Conservation (phyloP, 2,113 vertebrate species). For the Antechinus stuartii region DNA sequence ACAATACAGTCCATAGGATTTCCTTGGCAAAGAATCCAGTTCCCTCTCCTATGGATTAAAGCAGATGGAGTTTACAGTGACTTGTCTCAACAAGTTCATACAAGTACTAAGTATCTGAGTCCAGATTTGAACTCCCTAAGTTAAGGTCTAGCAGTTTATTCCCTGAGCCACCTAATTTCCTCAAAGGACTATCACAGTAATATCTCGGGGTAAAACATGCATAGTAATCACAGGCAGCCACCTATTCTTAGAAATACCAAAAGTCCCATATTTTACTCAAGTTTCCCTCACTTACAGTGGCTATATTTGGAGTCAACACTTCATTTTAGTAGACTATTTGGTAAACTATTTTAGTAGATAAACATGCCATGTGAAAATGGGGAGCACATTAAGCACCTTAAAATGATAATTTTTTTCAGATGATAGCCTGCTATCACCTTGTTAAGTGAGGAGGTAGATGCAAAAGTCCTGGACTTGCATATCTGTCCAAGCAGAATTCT, state of each 20-base stretch:
- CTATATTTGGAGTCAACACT: background rate
- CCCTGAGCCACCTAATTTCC: too few species aligned
- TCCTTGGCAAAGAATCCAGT: too few species aligned
- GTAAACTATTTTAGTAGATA: background rate
- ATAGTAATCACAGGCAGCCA: too few species aligned
- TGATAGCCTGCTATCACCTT: background rate
- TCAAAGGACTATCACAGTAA: background rate
- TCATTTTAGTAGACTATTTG: too few species aligned
- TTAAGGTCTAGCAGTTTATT: too few species aligned
- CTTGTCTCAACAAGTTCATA: too few species aligned
- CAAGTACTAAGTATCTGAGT: too few species aligned
- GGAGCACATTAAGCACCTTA: background rate
- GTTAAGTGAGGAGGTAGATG: background rate
- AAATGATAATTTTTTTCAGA: background rate
- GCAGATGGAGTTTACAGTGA: too few species aligned
- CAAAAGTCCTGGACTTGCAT: background rate
- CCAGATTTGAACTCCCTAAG: too few species aligned
- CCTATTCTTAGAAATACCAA: background rate
- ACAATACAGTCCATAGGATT: too few species aligned
- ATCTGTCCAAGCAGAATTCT: background rate
- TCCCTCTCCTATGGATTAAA: too few species aligned
- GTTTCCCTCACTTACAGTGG: background rate
- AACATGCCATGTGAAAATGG: background rate
- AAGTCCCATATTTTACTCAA: background rate
- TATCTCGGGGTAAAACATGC: background rate